Percentiles rank a stretch among this genome's conserved stretches.
These are phyloP conservation scores for Polietes domitor DNA, from an alignment of 2,888 invertebrate species.

Conservation along the genomic window DNA sequence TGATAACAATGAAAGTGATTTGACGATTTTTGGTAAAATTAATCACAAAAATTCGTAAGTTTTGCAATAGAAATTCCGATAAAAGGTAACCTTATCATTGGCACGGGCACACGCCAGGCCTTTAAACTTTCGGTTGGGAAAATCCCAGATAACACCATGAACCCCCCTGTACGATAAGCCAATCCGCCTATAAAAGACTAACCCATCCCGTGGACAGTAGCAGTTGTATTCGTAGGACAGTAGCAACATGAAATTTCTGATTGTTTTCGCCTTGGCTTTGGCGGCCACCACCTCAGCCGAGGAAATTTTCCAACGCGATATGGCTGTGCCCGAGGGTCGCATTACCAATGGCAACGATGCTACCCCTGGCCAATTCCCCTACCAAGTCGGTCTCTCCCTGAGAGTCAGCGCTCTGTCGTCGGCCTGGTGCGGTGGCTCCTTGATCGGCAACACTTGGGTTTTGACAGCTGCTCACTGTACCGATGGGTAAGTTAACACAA, in stretches of 20 bases:
- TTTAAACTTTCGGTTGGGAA: no score
- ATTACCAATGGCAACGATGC: conserved; percentile 70
- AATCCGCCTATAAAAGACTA: not conserved
- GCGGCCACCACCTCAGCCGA: conserved; percentile 70
- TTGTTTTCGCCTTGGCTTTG: conserved; percentile 72
- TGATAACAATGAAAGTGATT: no score
- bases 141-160: no score
- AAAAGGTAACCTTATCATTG: no score
- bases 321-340: conserved; percentile 61
- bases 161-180: no score
- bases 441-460: conserved; percentile 73
- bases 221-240: conserved; percentile 26
- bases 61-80: no score
- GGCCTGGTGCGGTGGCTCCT: conserved; percentile 76
- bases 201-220: not conserved
- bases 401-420: conserved; percentile 54
- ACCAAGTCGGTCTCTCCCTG: conserved; percentile 75
- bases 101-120: no score
- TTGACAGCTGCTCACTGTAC: conserved; percentile 78
- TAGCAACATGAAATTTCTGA: conserved; percentile 74
- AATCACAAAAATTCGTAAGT: no score
- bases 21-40: no score
- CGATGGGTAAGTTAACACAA: conserved; percentile 70
- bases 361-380: conserved; percentile 66
- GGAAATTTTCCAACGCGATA: conserved; percentile 35